Evolutionary conservation across 2,888 invertebrate genomes (phyloP).

Genomic region (Philhelius pedissequus): DNA sequence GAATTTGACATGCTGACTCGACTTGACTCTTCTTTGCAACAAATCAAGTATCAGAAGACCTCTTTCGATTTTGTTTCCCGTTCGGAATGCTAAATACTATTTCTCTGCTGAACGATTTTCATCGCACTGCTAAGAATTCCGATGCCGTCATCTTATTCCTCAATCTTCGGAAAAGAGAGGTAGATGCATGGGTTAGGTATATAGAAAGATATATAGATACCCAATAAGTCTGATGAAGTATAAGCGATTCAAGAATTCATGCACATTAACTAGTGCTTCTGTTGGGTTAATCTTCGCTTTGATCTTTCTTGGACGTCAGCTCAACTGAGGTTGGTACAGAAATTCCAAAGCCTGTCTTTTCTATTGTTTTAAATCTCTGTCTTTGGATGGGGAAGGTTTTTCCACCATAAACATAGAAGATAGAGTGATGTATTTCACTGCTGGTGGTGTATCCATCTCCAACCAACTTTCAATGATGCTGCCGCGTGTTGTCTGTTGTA

Average conservation of each 20-base stretch:
- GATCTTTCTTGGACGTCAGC: slow-evolving; percentile 19
- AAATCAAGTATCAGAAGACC: slow-evolving; percentile 19
- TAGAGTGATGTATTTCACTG: slow-evolving; percentile 50
- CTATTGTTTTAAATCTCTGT: slow-evolving; percentile 59
- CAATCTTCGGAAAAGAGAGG: neutral
- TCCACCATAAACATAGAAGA: too few species aligned
- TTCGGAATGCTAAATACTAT: slow-evolving; percentile 41
- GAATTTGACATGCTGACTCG: neutral
- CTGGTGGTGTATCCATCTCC: slow-evolving; percentile 14
- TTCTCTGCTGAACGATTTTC: slow-evolving; percentile 16
- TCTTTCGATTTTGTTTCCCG: neutral
- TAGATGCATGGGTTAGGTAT: too few species aligned
- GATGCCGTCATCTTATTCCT: slow-evolving; percentile 28
- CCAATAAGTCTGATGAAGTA: neutral
- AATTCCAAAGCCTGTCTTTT: slow-evolving; percentile 42
- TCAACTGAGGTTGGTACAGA: neutral
- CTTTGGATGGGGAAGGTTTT: neutral
- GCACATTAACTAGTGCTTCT: slow-evolving; percentile 56
- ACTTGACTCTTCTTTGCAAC: neutral
- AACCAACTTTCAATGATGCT: neutral
- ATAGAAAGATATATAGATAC: neutral
- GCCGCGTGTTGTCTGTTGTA: neutral
- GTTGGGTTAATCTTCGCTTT: slow-evolving; percentile 53
- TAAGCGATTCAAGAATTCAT: slow-evolving; percentile 39
- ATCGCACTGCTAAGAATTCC: slow-evolving; percentile 10